Conservation (phyloP, 2,888 invertebrate species). For the Aleiodes leptofemur region DNA sequence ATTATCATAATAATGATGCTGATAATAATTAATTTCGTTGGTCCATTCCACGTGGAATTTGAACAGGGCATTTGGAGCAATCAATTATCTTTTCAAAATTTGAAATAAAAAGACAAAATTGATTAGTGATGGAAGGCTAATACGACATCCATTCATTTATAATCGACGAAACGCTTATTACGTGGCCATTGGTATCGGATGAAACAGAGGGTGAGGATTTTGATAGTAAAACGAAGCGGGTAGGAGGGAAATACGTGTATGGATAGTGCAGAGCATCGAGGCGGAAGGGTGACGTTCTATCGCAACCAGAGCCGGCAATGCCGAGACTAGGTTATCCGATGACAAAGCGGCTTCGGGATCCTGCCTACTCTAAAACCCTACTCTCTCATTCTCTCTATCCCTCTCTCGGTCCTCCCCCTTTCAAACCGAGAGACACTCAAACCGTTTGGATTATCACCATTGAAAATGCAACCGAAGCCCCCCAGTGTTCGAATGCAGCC, state of each 20-base stretch:
- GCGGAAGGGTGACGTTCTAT: conserved; percentile 59
- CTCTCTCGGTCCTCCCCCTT: conserved; percentile 43
- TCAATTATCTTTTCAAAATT: neutral
- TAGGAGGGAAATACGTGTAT: conserved; percentile 46
- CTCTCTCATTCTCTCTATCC: conserved; percentile 1
- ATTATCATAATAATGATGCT: too few species aligned
- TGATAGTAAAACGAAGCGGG: conserved; percentile 9
- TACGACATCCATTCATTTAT: conserved; percentile 60
- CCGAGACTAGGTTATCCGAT: conserved; percentile 74
- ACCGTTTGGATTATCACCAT: conserved; percentile 70
- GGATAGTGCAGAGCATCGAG: conserved; percentile 44
- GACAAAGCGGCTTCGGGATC: conserved; percentile 71
- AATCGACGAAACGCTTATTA: conserved; percentile 65
- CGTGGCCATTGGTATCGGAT: conserved; percentile 59
- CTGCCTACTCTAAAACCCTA: conserved; percentile 31
- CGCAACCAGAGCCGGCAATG: conserved; percentile 67
- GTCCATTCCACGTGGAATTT: neutral
- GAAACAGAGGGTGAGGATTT: conserved; percentile 48
- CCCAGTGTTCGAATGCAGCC: conserved; percentile 72
- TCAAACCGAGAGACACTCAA: conserved; percentile 23
- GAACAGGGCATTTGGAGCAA: neutral
- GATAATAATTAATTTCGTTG: neutral
- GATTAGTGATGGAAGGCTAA: conserved; percentile 43
- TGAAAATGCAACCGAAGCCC: conserved; percentile 74
- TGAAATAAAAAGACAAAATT: conserved; percentile 9